Conservation (phyloP, 2,888 invertebrate genomes). For the Tupiocoris notatus region DNA sequence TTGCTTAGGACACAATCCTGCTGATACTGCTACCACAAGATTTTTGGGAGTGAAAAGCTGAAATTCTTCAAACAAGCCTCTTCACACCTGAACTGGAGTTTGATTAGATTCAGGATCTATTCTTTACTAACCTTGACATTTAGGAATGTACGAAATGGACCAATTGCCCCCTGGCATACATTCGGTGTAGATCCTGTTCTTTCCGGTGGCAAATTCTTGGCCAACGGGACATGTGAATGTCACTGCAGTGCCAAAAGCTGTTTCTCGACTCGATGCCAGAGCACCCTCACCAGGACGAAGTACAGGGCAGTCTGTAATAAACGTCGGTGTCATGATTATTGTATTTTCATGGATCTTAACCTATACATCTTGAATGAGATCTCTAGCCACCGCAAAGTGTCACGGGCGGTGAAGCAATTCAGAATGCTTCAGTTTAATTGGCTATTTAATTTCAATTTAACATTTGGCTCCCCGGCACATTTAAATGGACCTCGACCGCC, state of each 20-base stretch:
- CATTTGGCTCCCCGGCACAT: neutral
- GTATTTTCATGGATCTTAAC: neutral
- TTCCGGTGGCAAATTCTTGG: slow-evolving; percentile 90
- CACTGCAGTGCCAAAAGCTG: slow-evolving; percentile 84
- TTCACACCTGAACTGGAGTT: too few species aligned
- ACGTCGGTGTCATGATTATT: neutral
- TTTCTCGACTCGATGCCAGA: slow-evolving; percentile 85
- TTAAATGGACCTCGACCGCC: neutral
- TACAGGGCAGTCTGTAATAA: slow-evolving; percentile 78
- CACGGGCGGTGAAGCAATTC: too few species aligned
- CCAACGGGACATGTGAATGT: slow-evolving; percentile 90
- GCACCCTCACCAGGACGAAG: slow-evolving; percentile 83
- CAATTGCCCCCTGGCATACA: slow-evolving; percentile 88
- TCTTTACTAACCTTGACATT: slow-evolving; percentile 83
- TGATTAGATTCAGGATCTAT: too few species aligned
- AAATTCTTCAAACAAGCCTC: too few species aligned
- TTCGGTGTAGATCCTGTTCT: slow-evolving; percentile 76
- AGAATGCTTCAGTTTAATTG: too few species aligned
- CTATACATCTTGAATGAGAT: too few species aligned
- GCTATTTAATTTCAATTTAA: too few species aligned
- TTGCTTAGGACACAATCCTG: too few species aligned
- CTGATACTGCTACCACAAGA: too few species aligned
- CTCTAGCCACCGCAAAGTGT: too few species aligned
- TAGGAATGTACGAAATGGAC: slow-evolving; percentile 88
- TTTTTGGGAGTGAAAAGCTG: too few species aligned